Evolutionary conservation across 1,140 invertebrate species (phyloP).

Genomic region (Episyrphus balteatus): DNA sequence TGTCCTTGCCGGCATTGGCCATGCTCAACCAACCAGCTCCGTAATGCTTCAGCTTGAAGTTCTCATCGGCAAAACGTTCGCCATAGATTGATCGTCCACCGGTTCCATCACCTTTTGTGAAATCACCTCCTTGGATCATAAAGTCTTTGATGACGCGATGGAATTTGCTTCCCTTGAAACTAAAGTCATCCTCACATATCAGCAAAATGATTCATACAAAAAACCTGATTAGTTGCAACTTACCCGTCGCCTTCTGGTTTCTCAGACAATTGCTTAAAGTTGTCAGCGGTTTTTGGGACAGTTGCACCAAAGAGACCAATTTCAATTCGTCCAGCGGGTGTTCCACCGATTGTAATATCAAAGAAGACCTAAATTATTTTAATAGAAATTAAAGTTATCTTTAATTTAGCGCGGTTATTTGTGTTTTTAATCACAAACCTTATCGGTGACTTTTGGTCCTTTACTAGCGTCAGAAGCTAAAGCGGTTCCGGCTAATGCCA

Average conservation of each 20-base stretch:
- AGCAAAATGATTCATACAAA: background rate
- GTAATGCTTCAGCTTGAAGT: conserved; percentile 96
- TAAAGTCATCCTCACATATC: conserved; percentile 8
- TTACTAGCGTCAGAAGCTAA: conserved; percentile 31
- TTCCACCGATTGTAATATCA: conserved; percentile 79
- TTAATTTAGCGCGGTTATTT: conserved; percentile 9
- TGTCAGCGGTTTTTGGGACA: conserved; percentile 87
- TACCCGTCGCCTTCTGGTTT: conserved; percentile 63
- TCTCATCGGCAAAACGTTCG: conserved; percentile 87
- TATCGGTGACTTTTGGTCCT: conserved; percentile 66
- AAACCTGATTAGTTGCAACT: conserved; percentile 7
- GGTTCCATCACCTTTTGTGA: conserved; percentile 85
- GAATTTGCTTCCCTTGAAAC: conserved; percentile 80
- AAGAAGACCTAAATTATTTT: conserved; percentile 71
- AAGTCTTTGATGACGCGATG: conserved; percentile 89
- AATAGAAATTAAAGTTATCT: conserved; percentile 9
- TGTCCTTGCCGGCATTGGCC: conserved; percentile 94
- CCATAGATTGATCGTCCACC: conserved; percentile 90
- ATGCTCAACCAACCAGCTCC: conserved; percentile 93
- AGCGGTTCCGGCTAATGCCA: background rate
- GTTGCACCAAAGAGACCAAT: conserved; percentile 94
- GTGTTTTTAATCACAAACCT: conserved; percentile 39
- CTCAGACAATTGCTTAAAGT: conserved; percentile 78
- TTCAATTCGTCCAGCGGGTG: conserved; percentile 64
- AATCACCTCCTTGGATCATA: conserved; percentile 93